Evolutionary conservation across 2,113 vertebrate species (phyloP).

Genomic region (Takifugu bimaculatus): DNA sequence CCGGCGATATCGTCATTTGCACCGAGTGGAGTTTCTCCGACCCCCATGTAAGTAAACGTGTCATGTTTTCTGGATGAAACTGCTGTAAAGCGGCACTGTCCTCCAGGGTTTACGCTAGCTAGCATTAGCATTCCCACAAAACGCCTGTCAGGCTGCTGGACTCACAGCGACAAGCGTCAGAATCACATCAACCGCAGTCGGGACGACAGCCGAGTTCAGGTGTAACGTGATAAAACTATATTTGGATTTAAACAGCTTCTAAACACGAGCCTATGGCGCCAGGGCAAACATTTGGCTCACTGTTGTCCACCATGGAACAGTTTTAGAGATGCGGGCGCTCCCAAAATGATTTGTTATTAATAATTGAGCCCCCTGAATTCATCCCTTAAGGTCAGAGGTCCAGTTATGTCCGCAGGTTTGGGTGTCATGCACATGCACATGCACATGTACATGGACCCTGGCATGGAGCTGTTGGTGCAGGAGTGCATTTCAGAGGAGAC

Average conservation of each 20-base stretch:
- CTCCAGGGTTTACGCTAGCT: slow-evolving; percentile 6
- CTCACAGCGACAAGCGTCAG: background rate
- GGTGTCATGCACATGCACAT: background rate
- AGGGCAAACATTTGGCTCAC: background rate
- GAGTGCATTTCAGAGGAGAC: too few relatives aligned
- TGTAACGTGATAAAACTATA: too few relatives aligned
- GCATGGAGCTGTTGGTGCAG: too few relatives aligned
- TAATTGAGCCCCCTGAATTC: too few relatives aligned
- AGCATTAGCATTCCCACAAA: slow-evolving; percentile 19
- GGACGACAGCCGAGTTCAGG: too few relatives aligned
- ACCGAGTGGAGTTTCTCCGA: slow-evolving; percentile 16
- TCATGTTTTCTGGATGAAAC: background rate
- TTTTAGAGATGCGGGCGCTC: background rate
- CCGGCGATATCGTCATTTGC: slow-evolving; percentile 9
- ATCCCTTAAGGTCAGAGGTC: too few relatives aligned
- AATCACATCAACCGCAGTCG: background rate
- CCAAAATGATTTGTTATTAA: background rate
- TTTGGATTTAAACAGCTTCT: background rate
- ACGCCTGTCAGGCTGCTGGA: background rate
- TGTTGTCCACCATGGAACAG: background rate
- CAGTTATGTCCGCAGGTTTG: too few relatives aligned
- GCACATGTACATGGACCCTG: too few relatives aligned
- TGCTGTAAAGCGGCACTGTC: background rate
- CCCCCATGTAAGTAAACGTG: slow-evolving; percentile 49
- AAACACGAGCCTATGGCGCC: background rate